Base-by-base conservation (phyloP, 2,113 vertebrate genomes). In the Proteles cristata region DNA sequence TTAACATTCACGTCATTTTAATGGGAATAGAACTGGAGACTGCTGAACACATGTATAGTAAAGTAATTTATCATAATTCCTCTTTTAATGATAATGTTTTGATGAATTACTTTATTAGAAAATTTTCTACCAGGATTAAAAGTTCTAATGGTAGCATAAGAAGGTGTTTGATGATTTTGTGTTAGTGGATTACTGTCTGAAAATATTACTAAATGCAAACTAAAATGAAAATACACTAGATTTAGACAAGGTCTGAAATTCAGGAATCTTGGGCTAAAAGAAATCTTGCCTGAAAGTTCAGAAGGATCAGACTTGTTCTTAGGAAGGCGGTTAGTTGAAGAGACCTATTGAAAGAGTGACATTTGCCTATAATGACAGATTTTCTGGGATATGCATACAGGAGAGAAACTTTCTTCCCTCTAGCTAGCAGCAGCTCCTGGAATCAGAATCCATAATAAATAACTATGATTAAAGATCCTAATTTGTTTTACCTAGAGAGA, bases 161-260 rank as follows among this genome's bases (percentile, higher is more conserved):
- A 63, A 86, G 14, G 33, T 61, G 19, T 73, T 76, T 16, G 19
- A 26, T 61, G 35, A 73, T 86, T 94, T 90, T 90, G 33, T 15
- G 14, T 73, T 53, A 90, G 43, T 71, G 33, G n/a, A 14, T 93
- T 63, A 45, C 5, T 77, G 17, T 90, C 65, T 87, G 87, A 45
- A 92, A 92, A 33, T 94, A 17, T 81, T 71, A 65, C 15, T 74
- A 66, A 73, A 74, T 90, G 86, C 21, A 73, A 96, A 19, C 19
- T 84, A 81, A 69, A 68, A 21, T 69, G 53, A 87, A 74, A 85
- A 68, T 7, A 76, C 25, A 43, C 31, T 26, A 43, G 25, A 73
- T 43, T 83, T 50, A 58, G 65, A 90, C 26, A 16, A 77, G 85
- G 43, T 55, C 77, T 66, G 66, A 91, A 80, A 81, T 73, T 85